Evolutionary conservation across 2,113 vertebrate species (phyloP), one percentile per base, ranked within the genome.

Genomic region (Leucosticte australis): DNA sequence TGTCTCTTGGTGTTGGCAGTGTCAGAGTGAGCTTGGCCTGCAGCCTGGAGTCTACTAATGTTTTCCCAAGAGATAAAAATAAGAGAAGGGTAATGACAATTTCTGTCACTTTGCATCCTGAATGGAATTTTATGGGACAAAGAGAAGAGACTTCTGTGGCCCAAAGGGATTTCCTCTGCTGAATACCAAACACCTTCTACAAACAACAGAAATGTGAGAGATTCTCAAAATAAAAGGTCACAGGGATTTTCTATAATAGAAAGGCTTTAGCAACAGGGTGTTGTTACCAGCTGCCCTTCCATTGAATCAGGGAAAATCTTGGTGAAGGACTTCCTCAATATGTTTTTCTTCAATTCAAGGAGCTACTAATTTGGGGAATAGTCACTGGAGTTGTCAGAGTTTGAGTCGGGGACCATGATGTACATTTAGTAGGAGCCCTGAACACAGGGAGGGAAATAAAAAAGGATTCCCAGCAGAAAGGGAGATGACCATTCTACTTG

Each of bases 191-290:
- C 86, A 90, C 23, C 53, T 69, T 95, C 83, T 73, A 86, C 95
- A 96, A 96, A 94, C 92, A 96, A 71, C 24, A 93, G 83, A 96
- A 95, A 90, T 92, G 90, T 89, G 95, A 96, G 83, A 80, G 79
- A 93, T 81, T 75, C 88, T 94, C 60, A 93, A 96, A 93, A 96
- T 79, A 92, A 97, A 97, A 96, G 96, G 96, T 97, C 96, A 93
- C 17, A 4, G 64, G 94, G 93, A 96, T 96, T 97, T 95, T 93
- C 89, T 92, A 18, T 97, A 93, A 95, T 89, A 92, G 94, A 90
- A 96, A 89, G 60, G 93, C 88, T 95, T 96, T 96, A 94, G 78
- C 5, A 1, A 71, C 69, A 39, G 56, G 47, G 47, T 93, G 85
- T 41, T 90, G 60, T 91, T 91, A 86, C 79, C 93, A 96, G 60